A percentile compares a stretch with the other conserved stretches of the same genome.
These are phyloP conservation scores for Grapholita molesta DNA, from an alignment of 1,140 invertebrate species.

Conservation along the genomic window DNA sequence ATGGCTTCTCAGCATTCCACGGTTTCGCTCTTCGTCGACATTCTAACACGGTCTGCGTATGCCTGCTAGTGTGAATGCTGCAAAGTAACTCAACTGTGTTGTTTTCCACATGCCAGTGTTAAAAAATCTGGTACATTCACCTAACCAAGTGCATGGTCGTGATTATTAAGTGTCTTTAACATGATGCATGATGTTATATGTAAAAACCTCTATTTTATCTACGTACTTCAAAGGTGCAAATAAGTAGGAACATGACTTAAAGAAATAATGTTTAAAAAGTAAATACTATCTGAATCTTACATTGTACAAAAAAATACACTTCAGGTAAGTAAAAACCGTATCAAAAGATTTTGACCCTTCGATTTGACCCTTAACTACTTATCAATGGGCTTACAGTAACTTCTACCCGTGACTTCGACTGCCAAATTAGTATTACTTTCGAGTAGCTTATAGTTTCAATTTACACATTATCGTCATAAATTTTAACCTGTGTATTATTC, in stretches of 20 bases:
- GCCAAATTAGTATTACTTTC: too few species aligned
- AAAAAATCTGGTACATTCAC: slow-evolving; percentile 8
- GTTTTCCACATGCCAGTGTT: slow-evolving; percentile 18
- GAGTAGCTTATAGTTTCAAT: too few species aligned
- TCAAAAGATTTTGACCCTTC: too few species aligned
- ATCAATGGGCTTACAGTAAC: too few species aligned
- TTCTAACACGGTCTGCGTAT: slow-evolving; percentile 75
- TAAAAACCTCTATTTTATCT: too few species aligned
- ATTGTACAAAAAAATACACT: too few species aligned
- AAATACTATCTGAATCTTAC: background rate
- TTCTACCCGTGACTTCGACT: too few species aligned
- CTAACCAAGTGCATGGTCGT: slow-evolving; percentile 18
- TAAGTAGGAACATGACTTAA: background rate
- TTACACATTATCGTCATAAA: too few species aligned
- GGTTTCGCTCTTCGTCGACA: slow-evolving; percentile 74
- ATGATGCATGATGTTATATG: background rate
- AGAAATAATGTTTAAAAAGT: background rate
- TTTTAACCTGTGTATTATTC: too few species aligned
- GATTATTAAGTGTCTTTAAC: slow-evolving; percentile 2
- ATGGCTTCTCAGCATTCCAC: slow-evolving; percentile 69
- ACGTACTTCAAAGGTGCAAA: background rate
- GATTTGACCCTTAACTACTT: too few species aligned
- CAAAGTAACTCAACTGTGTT: slow-evolving; percentile 17
- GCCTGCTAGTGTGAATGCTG: slow-evolving; percentile 33
- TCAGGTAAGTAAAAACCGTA: background rate